Evolutionary conservation across 2,113 vertebrate species (phyloP).

Genomic region (Scophthalmus maximus): DNA sequence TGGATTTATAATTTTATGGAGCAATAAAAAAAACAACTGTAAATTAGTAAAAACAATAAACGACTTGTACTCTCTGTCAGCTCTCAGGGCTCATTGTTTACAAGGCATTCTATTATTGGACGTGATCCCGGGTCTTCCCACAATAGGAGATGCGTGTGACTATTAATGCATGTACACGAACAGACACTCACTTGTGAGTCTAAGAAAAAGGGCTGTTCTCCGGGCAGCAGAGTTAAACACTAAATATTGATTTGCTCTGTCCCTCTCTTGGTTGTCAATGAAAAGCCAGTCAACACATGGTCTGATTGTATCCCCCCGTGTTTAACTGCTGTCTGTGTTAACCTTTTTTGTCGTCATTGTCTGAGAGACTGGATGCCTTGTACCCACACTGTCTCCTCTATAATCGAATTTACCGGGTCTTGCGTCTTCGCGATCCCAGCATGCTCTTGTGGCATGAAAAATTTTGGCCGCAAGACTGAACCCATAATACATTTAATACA

Average conservation of each 20-base stretch:
- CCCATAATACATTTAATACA: background rate
- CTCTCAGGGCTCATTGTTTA: background rate
- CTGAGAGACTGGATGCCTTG: background rate
- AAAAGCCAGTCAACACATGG: conserved; percentile 2
- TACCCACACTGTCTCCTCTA: background rate
- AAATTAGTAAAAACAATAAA: background rate
- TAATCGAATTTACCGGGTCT: background rate
- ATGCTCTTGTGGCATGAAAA: background rate
- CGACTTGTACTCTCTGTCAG: background rate
- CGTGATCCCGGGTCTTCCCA: background rate
- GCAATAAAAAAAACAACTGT: background rate
- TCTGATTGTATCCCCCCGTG: conserved; percentile 1
- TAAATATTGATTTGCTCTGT: conserved; percentile 16
- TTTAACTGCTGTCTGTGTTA: background rate
- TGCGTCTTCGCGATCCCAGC: background rate
- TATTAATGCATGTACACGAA: background rate
- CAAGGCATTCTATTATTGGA: background rate
- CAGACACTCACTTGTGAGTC: background rate
- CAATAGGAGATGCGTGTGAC: background rate
- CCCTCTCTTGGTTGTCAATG: background rate
- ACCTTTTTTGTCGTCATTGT: conserved; percentile 7
- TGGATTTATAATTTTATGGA: background rate
- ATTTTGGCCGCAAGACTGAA: background rate
- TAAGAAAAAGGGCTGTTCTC: background rate
- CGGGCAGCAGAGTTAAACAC: conserved; percentile 3